Evolutionary conservation across 2,113 vertebrate genomes (phyloP), one percentile per base, ranked within the genome.

Genomic region (Thalassarche chlororhynchos): DNA sequence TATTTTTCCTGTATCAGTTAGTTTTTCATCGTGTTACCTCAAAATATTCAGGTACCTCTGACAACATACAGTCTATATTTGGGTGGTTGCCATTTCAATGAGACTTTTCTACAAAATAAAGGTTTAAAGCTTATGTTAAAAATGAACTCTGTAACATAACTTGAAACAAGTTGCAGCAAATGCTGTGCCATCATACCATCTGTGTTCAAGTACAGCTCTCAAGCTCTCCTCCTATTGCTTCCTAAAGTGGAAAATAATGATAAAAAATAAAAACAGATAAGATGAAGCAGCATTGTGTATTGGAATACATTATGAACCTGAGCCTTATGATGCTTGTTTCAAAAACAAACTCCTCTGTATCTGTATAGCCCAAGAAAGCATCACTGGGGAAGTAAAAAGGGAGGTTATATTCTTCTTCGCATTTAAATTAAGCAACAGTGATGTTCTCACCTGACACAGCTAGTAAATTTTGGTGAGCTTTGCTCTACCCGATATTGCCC

Each of bases 91-190:
- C 95, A 96, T 97, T 96, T 96, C 90, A 70, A 21, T 60, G 46
- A 96, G 88, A 74, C 44, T 93, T 86, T 88, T 88, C 90, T 84
- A 78, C 90, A 97, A 97, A 96, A 95, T 96, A 97, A 93, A 96
- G 83, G 80, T 23, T 95, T 93, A 93, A 94, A 95, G 92, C 95
- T 95, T 94, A 94, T 95, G 95, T 97, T 97, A 96, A 97, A 97
- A 97, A 95, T 94, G 82, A 97, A 94, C 93, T 81, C 92, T 93
- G 90, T 94, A 97, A 92, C 94, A 93, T 81, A 97, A 96, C 94
- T 96, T 60, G 85, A 94, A 96, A 93, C 62, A 92, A 97, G 93
- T 94, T 90, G 92, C 95, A 94, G 92, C 95, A 95, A 97, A 92
- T 81, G 88, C 95, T 93, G 85, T 94, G 95, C 96, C 94, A 94